phyloP scores from a whole-genome alignment of 2,113 vertebrate genomes.

The Chamaea fasciata region DNA sequence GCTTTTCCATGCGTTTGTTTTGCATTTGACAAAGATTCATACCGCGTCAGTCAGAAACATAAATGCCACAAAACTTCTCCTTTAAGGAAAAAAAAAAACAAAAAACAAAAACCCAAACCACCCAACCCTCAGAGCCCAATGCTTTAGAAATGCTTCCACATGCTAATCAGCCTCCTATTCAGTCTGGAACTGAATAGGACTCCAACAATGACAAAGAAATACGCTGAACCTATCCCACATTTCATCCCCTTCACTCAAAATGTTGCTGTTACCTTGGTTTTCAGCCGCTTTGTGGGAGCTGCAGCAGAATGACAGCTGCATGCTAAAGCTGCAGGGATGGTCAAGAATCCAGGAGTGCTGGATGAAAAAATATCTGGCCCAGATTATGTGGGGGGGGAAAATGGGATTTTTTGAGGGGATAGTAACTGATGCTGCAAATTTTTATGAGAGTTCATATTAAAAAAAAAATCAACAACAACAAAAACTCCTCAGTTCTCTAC shows the following conservation, averaged over 20 bases:
- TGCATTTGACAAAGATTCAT: slow-evolving; percentile 57
- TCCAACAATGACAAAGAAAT: slow-evolving; percentile 74
- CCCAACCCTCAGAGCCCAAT: slow-evolving; percentile 29
- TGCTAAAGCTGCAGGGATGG: slow-evolving; percentile 14
- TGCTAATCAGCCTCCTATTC: slow-evolving; percentile 78
- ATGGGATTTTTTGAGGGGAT: background rate
- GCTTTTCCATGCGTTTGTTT: slow-evolving; percentile 40
- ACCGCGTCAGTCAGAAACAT: slow-evolving; percentile 48
- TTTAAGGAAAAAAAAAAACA: slow-evolving; percentile 59
- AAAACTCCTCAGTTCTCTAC: background rate
- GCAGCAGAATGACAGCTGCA: slow-evolving; percentile 11
- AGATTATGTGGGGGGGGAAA: background rate
- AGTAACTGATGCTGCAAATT: background rate
- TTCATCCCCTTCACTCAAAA: slow-evolving; percentile 58
- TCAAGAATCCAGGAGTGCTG: background rate
- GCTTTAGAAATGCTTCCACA: slow-evolving; percentile 73
- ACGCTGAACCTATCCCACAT: slow-evolving; percentile 65
- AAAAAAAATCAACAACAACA: background rate
- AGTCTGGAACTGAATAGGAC: slow-evolving; percentile 72
- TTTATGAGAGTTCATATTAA: background rate
- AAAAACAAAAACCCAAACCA: background rate
- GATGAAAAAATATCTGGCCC: background rate
- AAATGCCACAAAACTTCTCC: slow-evolving; percentile 66
- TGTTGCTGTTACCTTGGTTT: slow-evolving; percentile 65
- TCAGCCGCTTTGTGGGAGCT: slow-evolving; percentile 52